Conservation (phyloP, 53 echinoderm and acorn worm species). For the Stichopus horrens region DNA sequence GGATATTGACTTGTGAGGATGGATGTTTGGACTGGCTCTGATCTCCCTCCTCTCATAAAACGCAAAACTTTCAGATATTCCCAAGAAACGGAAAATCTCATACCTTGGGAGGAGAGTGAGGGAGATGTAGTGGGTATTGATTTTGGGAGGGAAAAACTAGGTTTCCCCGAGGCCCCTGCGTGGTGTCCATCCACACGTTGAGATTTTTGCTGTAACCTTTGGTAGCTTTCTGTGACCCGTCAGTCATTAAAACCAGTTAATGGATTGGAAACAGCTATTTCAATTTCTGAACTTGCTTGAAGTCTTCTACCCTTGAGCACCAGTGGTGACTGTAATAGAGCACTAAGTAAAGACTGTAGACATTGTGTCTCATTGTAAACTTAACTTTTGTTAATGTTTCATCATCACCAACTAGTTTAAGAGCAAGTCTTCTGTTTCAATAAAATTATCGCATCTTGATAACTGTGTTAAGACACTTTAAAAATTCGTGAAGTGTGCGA, state of each 20-base stretch:
- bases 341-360: background rate
- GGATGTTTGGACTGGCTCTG: conserved; percentile 12
- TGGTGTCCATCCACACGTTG: conserved; percentile 1
- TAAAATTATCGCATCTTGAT: too few species aligned
- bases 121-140: conserved; percentile 25
- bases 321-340: background rate
- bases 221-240: conserved; percentile 5
- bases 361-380: too few species aligned
- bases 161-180: conserved; percentile 19
- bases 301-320: background rate
- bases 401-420: too few species aligned
- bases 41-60: background rate
- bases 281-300: conserved; percentile 12
- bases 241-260: conserved; percentile 22
- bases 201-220: conserved; percentile 23
- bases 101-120: background rate
- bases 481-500: too few species aligned
- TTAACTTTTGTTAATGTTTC: too few species aligned
- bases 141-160: conserved; percentile 34
- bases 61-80: background rate
- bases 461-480: too few species aligned
- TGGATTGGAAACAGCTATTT: conserved; percentile 9
- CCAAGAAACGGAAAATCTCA: background rate
- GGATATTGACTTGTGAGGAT: conserved; percentile 19
- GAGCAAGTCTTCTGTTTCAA: too few species aligned